phyloP scores from a whole-genome alignment of 1,140 invertebrate genomes.

The Aphis gossypii region DNA sequence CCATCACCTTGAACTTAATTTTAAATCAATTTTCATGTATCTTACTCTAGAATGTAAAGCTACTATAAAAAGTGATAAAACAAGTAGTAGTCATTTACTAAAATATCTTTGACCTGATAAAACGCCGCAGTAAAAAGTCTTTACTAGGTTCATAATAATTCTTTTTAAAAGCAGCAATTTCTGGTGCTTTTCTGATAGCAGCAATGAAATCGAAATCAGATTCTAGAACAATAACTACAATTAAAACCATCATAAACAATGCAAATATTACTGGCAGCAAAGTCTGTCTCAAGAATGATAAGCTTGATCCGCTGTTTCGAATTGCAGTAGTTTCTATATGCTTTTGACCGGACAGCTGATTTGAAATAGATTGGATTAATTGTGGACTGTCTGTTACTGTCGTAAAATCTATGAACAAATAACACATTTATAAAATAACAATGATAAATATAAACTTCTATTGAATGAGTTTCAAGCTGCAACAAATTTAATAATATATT shows the following conservation, averaged over 20 bases:
- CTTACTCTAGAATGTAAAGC: neutral
- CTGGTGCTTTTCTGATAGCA: slow-evolving; percentile 76
- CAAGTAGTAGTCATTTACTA: neutral
- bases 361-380: slow-evolving; percentile 15
- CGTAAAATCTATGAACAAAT: slow-evolving; percentile 42
- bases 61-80: neutral
- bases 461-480: neutral
- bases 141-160: slow-evolving; percentile 85
- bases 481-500: neutral
- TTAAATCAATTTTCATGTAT: neutral
- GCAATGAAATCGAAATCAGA: slow-evolving; percentile 77
- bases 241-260: slow-evolving; percentile 73
- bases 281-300: slow-evolving; percentile 68
- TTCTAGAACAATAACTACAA: slow-evolving; percentile 64
- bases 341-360: slow-evolving; percentile 17
- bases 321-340: slow-evolving; percentile 29
- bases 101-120: slow-evolving; percentile 63
- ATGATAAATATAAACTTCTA: neutral
- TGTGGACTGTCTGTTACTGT: slow-evolving; percentile 18
- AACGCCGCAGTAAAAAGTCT: slow-evolving; percentile 71
- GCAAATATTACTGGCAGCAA: slow-evolving; percentile 74
- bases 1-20: neutral
- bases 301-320: slow-evolving; percentile 20
- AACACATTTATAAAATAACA: neutral
- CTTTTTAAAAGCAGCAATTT: slow-evolving; percentile 78